These are phyloP conservation scores for Chinchilla lanigera DNA, from an alignment of 2,113 vertebrate genomes.

Conservation along the genomic window DNA sequence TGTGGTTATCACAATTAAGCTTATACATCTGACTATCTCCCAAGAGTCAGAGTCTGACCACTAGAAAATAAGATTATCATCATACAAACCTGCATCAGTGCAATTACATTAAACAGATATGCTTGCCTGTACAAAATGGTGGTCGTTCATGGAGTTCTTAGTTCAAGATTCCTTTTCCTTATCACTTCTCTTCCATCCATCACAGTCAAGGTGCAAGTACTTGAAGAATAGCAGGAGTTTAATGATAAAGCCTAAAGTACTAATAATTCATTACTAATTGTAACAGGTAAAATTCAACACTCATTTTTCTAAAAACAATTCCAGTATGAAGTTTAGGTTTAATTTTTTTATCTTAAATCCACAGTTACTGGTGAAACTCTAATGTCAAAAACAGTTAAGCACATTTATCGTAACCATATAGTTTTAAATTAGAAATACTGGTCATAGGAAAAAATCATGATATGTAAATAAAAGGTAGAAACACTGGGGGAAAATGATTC, in stretches of 20 bases:
- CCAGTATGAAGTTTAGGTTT: neutral
- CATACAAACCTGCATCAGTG: neutral
- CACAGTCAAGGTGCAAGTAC: neutral
- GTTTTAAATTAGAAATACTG: constrained; percentile 4
- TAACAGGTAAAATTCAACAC: neutral
- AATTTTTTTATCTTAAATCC: neutral
- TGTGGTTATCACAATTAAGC: constrained; percentile 56
- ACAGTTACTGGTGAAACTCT: neutral
- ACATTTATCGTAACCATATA: neutral
- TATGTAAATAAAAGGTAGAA: neutral
- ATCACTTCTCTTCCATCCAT: neutral
- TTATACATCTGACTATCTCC: constrained; percentile 52
- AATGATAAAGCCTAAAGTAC: neutral
- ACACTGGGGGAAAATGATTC: neutral
- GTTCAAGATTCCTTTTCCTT: neutral
- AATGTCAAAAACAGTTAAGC: neutral
- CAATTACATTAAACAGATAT: neutral
- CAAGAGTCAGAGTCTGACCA: neutral
- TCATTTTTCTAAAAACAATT: neutral
- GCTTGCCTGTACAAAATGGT: neutral
- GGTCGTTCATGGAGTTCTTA: neutral
- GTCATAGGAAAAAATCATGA: neutral
- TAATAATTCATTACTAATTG: neutral
- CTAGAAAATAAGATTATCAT: neutral
- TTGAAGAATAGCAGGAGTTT: neutral